These are phyloP conservation scores for Leptinotarsa juncta DNA, from an alignment of 2,888 invertebrate species.

Conservation along the genomic window DNA sequence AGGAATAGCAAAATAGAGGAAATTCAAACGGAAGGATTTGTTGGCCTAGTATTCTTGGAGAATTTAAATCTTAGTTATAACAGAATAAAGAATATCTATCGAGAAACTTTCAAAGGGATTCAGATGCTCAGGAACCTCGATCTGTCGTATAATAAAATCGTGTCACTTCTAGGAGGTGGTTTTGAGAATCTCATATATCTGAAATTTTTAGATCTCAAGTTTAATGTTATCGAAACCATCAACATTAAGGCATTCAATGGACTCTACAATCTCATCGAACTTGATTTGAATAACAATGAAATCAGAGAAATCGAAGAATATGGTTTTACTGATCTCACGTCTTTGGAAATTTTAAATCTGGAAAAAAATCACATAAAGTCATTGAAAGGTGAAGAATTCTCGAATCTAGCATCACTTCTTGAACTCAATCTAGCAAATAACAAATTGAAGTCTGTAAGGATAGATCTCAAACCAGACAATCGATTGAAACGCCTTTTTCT, in stretches of 20 bases:
- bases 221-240: conserved; percentile 56
- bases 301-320: conserved; percentile 46
- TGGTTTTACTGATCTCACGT: conserved; percentile 46
- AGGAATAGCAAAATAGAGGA: conserved; percentile 53
- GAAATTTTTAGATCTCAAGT: conserved; percentile 42
- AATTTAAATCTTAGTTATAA: conserved; percentile 56
- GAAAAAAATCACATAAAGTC: conserved; percentile 53
- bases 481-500: conserved; percentile 54
- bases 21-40: conserved; percentile 57
- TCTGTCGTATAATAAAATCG: conserved; percentile 56
- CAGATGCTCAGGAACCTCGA: conserved; percentile 58
- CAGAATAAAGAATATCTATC: conserved; percentile 54
- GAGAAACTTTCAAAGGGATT: conserved; percentile 60
- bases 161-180: conserved; percentile 51
- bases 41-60: conserved; percentile 61
- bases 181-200: conserved; percentile 49
- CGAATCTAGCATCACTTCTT: conserved; percentile 52
- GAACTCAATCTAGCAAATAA: conserved; percentile 55
- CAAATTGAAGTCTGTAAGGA: conserved; percentile 45
- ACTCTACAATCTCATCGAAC: conserved; percentile 48
- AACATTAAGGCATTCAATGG: conserved; percentile 56
- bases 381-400: conserved; percentile 53
- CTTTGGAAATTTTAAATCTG: conserved; percentile 53
- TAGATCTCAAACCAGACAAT: conserved; percentile 44
- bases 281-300: conserved; percentile 56